Conservation (phyloP, 2,888 invertebrate genomes). For the Villa cingulata region DNA sequence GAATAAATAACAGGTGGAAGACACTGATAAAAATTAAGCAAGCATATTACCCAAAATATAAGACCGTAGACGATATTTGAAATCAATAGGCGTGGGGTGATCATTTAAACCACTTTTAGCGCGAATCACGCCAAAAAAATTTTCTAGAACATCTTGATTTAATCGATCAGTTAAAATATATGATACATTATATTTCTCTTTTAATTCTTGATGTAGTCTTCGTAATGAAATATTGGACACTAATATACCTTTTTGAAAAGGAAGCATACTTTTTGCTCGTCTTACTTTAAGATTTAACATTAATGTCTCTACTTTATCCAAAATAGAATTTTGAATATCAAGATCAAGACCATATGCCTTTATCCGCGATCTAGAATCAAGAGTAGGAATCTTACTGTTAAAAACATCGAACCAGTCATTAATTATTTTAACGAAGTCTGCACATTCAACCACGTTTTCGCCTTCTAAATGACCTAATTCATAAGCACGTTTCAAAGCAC, state of each 20-base stretch:
- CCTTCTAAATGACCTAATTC: no score
- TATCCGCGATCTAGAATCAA: conserved; percentile 13
- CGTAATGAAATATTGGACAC: conserved; percentile 6
- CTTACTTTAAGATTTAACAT: neutral
- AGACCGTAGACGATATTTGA: neutral
- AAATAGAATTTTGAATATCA: conserved; percentile 13
- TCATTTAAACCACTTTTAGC: neutral
- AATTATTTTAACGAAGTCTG: conserved; percentile 1
- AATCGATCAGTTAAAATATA: conserved; percentile 2
- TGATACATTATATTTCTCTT: neutral
- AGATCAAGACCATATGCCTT: conserved; percentile 16
- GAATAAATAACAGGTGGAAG: no score
- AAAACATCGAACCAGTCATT: conserved; percentile 19
- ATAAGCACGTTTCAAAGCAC: no score
- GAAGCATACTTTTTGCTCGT: conserved; percentile 11
- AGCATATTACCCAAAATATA: conserved; percentile 2
- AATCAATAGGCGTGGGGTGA: conserved; percentile 1
- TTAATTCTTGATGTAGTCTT: neutral
- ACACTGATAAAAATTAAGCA: no score
- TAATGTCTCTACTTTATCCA: conserved; percentile 12
- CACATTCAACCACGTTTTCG: no score
- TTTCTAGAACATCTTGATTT: conserved; percentile 1
- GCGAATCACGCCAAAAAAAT: neutral
- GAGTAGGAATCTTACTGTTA: conserved; percentile 11
- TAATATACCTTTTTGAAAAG: conserved; percentile 18